Base-by-base conservation (phyloP, 23 tunicate genomes). In the Clavelina lepadiformis region DNA sequence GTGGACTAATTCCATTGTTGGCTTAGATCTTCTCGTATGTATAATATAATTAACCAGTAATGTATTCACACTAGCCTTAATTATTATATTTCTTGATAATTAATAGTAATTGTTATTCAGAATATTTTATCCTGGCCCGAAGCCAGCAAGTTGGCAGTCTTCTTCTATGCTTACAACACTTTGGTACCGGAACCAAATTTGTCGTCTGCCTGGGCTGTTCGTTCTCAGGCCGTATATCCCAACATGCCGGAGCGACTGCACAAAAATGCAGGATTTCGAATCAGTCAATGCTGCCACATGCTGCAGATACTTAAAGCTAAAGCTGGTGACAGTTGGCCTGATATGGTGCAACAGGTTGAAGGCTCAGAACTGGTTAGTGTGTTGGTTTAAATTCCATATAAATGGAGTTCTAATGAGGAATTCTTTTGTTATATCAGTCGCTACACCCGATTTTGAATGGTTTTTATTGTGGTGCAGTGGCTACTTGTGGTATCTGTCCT, bases 211-310 rank as follows among this genome's bases (percentile, higher is more conserved):
- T 87, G 96, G 96, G 87, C 82, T 5, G 57, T 70, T 7, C 20
- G 26, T 15, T 70, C 77, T 28, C 2, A 38, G 4, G 52, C n/a
- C n/a, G 23, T 35, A 36, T 50, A 72, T 2, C 77, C 86, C 4
- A 51, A 53, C 24, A 31, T 80, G 30, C 86, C 86, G 1, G 2
- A 22, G 13, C 59, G 86, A 15, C 51, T 87, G 70, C 51, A 72
- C 36, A 61, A 38, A 34, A 80, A 57, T 34, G 65, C 88, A 33
- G 87, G 69, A 7, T 25, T 74, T 30, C 78, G 96, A 18, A 3
- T 74, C 24, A 87, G 96, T 38, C 82, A 87, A 54, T 79, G 52
- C 26, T 27, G 66, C 46, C 87, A 87, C 37, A 87, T 87, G 96
- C 25, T 80, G 24, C 52, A 63, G 45, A 73, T 72, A 15, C 69